Percentiles rank a stretch among this genome's conserved stretches.
Conservation (phyloP, 1,140 invertebrate species). For the Acromyrmex charruanus region DNA sequence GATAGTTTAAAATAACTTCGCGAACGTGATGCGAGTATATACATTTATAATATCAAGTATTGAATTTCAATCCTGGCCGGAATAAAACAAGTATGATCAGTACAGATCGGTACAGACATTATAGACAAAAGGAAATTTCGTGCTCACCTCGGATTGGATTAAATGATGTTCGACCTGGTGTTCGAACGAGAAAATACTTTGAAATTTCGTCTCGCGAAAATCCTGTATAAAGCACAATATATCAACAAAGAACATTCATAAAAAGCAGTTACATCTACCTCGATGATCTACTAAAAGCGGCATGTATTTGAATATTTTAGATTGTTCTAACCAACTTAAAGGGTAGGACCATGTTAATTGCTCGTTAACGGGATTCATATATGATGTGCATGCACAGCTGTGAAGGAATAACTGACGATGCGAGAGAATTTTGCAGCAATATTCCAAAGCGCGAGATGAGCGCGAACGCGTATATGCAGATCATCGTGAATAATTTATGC, state of each 20-base stretch:
- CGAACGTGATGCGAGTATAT: background rate
- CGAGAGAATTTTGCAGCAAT: conserved; percentile 44
- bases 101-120: background rate
- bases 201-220: background rate
- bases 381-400: conserved; percentile 23
- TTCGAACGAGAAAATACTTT: background rate
- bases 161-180: background rate
- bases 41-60: conserved; percentile 43
- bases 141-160: conserved; percentile 7
- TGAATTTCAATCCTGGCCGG: background rate
- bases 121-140: background rate
- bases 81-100: conserved; percentile 12
- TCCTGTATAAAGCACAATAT: background rate
- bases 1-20: conserved; percentile 16
- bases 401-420: conserved; percentile 58
- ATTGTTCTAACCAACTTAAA: conserved; percentile 56
- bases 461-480: conserved; percentile 47
- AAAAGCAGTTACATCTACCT: conserved; percentile 7
- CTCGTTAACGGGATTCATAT: conserved; percentile 48
- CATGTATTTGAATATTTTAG: conserved; percentile 49
- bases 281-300: conserved; percentile 30
- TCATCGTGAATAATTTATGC: conserved; percentile 57
- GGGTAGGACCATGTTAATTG: conserved; percentile 47
- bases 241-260: background rate
- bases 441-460: conserved; percentile 26